These are phyloP conservation scores for Rhyacophila evoluta DNA, from an alignment of 2,888 invertebrate genomes.

Conservation along the genomic window DNA sequence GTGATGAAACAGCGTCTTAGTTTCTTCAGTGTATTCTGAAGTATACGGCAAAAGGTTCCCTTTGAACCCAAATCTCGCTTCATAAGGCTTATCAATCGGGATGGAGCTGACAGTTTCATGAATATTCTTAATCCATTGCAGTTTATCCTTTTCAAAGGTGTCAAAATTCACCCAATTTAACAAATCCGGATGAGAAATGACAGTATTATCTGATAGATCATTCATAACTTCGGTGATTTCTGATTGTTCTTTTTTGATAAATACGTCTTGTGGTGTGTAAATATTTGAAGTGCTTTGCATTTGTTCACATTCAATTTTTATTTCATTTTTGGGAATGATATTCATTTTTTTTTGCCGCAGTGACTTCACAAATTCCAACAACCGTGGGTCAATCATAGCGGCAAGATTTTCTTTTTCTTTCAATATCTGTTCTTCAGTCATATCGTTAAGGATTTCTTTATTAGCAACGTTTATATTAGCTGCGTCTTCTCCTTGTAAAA, in stretches of 20 bases:
- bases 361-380: slow-evolving; percentile 75
- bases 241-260: slow-evolving; percentile 55
- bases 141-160: slow-evolving; percentile 85
- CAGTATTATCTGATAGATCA: slow-evolving; percentile 69
- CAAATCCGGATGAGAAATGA: slow-evolving; percentile 72
- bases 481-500: slow-evolving; percentile 67
- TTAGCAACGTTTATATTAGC: slow-evolving; percentile 81
- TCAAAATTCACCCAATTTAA: slow-evolving; percentile 89
- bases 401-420: slow-evolving; percentile 79
- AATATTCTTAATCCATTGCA: slow-evolving; percentile 87
- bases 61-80: slow-evolving; percentile 87
- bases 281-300: neutral
- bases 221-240: slow-evolving; percentile 56
- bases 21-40: slow-evolving; percentile 69
- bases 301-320: slow-evolving; percentile 9
- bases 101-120: slow-evolving; percentile 56
- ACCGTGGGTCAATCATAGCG: slow-evolving; percentile 72
- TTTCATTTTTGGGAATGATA: slow-evolving; percentile 29
- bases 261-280: neutral
- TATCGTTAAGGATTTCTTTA: slow-evolving; percentile 72
- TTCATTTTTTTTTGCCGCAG: slow-evolving; percentile 60
- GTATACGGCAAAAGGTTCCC: slow-evolving; percentile 82
- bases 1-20: slow-evolving; percentile 86
- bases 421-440: slow-evolving; percentile 82
- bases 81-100: slow-evolving; percentile 74